These are phyloP conservation scores for Holacanthus passer DNA, from an alignment of 2,113 vertebrate genomes.

Conservation along the genomic window DNA sequence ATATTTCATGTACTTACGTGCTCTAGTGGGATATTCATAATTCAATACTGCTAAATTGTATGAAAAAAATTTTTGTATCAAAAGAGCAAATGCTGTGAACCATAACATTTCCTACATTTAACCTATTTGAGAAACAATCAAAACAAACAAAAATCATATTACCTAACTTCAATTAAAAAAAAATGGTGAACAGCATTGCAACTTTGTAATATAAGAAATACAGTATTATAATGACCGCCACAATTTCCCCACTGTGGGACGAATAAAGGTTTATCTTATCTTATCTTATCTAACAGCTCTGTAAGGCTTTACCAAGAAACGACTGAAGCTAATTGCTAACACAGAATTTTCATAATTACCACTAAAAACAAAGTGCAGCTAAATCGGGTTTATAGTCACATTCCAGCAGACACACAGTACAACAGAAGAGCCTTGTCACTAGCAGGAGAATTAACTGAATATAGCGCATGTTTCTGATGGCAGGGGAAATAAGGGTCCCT, in stretches of 20 bases:
- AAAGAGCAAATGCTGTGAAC: not conserved
- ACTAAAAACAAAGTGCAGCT: not conserved
- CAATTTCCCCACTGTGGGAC: too few species aligned
- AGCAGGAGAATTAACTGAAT: too few species aligned
- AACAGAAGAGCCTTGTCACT: too few species aligned
- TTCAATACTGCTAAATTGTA: slow-evolving; percentile 12
- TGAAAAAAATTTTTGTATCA: slow-evolving; percentile 3
- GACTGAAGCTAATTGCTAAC: not conserved
- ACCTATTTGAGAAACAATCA: too few species aligned
- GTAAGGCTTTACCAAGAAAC: not conserved
- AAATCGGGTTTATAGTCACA: too few species aligned
- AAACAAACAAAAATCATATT: not conserved
- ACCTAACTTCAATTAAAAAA: not conserved
- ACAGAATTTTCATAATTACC: too few species aligned
- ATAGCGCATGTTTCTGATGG: too few species aligned
- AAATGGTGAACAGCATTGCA: not conserved
- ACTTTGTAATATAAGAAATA: not conserved
- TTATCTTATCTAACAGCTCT: too few species aligned
- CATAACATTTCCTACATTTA: not conserved
- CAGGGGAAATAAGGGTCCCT: too few species aligned
- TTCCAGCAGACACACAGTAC: too few species aligned
- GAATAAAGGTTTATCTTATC: too few species aligned
- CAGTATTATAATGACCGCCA: not conserved
- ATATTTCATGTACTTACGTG: slow-evolving; percentile 19
- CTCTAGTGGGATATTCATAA: slow-evolving; percentile 19